Percentiles rank a stretch among this genome's conserved stretches.
These are phyloP conservation scores for Carpatolechia fugitivella DNA, from an alignment of 2,888 invertebrate genomes.

Conservation along the genomic window DNA sequence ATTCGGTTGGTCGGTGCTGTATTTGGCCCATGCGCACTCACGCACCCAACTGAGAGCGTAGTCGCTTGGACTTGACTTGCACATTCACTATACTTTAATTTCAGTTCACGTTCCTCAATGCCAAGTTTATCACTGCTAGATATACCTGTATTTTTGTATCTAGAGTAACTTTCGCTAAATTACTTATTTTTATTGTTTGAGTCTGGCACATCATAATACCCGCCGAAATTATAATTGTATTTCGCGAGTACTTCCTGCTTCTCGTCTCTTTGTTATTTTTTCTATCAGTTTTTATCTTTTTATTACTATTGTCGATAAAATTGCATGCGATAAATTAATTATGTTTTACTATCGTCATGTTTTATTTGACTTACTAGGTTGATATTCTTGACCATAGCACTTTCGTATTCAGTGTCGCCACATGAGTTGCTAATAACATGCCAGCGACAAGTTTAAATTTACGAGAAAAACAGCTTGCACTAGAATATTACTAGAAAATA, in stretches of 20 bases:
- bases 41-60: conserved; percentile 30
- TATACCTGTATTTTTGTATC: conserved; percentile 59
- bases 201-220: conserved; percentile 18
- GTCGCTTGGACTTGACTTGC: conserved; percentile 33
- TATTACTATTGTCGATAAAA: neutral
- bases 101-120: conserved; percentile 45
- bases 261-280: conserved; percentile 4
- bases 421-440: conserved; percentile 10
- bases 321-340: neutral
- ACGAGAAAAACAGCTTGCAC: conserved; percentile 32
- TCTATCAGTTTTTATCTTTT: neutral
- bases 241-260: neutral
- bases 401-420: conserved; percentile 9
- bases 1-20: neutral
- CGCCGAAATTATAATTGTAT: conserved; percentile 18
- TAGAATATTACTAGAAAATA: conserved; percentile 51
- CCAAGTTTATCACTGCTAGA: conserved; percentile 60
- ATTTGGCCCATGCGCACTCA: conserved; percentile 16
- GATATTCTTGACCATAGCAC: neutral
- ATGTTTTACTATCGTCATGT: neutral
- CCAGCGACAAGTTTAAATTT: conserved; percentile 18
- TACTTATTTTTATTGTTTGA: conserved; percentile 31
- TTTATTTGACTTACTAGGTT: neutral
- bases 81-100: conserved; percentile 41
- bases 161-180: conserved; percentile 58